Percentiles rank a stretch among this genome's conserved stretches.
Conservation (phyloP, 2,888 invertebrate genomes). For the Drosophila ezoana region DNA sequence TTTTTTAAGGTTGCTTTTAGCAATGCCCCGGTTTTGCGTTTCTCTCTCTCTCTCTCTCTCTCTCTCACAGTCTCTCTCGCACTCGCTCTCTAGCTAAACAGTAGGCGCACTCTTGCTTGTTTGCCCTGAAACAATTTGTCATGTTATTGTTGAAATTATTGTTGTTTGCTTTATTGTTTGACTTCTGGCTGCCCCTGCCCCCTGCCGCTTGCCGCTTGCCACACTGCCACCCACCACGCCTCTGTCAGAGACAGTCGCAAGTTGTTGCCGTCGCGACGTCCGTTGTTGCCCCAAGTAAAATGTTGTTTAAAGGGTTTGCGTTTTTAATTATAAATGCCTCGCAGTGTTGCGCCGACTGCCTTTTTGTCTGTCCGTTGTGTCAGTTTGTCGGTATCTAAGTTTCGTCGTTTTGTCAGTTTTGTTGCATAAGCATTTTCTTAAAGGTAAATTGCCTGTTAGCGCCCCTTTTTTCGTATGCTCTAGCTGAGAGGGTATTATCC, state of each 20-base stretch:
- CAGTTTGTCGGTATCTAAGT: slow-evolving; percentile 23
- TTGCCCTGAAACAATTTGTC: slow-evolving; percentile 75
- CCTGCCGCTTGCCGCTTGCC: background rate
- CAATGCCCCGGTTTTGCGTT: background rate
- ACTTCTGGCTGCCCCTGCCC: slow-evolving; percentile 69
- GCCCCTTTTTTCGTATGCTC: slow-evolving; percentile 16
- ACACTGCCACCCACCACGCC: background rate
- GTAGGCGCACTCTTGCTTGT: slow-evolving; percentile 36
- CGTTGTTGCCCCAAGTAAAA: slow-evolving; percentile 53
- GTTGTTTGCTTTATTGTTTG: slow-evolving; percentile 79
- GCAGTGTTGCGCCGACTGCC: slow-evolving; percentile 46
- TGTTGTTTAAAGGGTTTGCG: slow-evolving; percentile 72
- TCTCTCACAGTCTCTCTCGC: background rate
- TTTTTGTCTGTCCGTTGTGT: slow-evolving; percentile 28
- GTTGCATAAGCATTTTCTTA: slow-evolving; percentile 43
- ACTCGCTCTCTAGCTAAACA: slow-evolving; percentile 10
- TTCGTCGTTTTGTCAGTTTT: slow-evolving; percentile 18
- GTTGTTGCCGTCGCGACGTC: slow-evolving; percentile 31
- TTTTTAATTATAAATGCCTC: slow-evolving; percentile 79
- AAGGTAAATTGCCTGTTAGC: slow-evolving; percentile 53
- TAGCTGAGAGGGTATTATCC: slow-evolving; percentile 1
- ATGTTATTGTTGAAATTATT: slow-evolving; percentile 78
- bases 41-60: background rate
- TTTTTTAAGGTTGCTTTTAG: slow-evolving; percentile 36
- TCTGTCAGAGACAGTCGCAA: slow-evolving; percentile 23